A percentile compares a stretch with the other conserved stretches of the same genome.
phyloP scores from a whole-genome alignment of 2,888 invertebrate species.

The Philonicus albiceps region DNA sequence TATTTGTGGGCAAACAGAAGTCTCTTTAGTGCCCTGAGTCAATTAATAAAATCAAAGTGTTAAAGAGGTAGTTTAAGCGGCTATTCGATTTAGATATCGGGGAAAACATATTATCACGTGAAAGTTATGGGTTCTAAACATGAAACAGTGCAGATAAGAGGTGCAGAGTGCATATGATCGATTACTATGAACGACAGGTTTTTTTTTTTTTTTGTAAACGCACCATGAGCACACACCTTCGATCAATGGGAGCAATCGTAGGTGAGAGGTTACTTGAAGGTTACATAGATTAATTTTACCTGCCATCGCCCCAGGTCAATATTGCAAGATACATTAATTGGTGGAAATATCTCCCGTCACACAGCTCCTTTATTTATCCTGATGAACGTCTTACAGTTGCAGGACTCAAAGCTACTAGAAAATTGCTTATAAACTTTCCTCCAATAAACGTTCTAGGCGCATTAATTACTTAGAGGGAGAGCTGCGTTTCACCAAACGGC shows the following conservation, averaged over 20 bases:
- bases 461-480: background rate
- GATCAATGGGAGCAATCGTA: too few species aligned
- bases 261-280: background rate
- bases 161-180: background rate
- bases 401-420: background rate
- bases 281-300: background rate
- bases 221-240: background rate
- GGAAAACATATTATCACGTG: background rate
- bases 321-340: background rate
- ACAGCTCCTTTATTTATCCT: background rate
- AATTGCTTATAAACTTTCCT: background rate
- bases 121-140: background rate
- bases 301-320: background rate
- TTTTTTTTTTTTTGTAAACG: background rate
- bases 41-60: background rate
- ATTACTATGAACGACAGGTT: background rate
- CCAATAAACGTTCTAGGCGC: background rate
- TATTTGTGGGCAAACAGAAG: background rate
- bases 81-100: background rate
- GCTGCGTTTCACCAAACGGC: background rate
- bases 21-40: background rate
- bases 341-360: background rate
- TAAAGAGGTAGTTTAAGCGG: background rate
- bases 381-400: background rate
- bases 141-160: background rate